phyloP scores from a whole-genome alignment of 2,888 invertebrate genomes.

The Cryptocephalus primarius region DNA sequence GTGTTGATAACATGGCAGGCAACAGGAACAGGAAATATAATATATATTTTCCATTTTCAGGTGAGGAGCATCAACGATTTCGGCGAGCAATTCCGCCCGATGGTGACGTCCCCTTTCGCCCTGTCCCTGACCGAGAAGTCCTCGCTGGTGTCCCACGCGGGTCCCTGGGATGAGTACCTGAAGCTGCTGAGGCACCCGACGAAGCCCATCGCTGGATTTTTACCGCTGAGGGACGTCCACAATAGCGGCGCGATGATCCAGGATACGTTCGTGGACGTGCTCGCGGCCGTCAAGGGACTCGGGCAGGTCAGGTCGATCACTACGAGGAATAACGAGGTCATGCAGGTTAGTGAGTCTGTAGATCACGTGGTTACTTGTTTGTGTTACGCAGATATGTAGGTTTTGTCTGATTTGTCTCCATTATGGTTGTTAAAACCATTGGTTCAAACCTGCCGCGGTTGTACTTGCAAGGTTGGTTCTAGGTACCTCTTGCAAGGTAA shows the following conservation, averaged over 20 bases:
- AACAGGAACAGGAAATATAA: too few relatives aligned
- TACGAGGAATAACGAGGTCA: slow-evolving; percentile 47
- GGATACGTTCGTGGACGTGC: slow-evolving; percentile 49
- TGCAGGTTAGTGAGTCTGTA: slow-evolving; percentile 35
- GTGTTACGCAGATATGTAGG: too few relatives aligned
- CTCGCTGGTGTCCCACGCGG: slow-evolving; percentile 47
- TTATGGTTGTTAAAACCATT: too few relatives aligned
- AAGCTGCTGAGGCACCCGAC: slow-evolving; percentile 52
- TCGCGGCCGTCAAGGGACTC: slow-evolving; percentile 55
- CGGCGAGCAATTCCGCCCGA: slow-evolving; percentile 52
- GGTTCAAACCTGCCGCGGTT: too few relatives aligned
- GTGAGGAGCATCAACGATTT: slow-evolving; percentile 35
- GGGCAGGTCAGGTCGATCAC: slow-evolving; percentile 51
- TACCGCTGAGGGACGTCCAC: slow-evolving; percentile 45
- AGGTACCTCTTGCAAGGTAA: too few relatives aligned
- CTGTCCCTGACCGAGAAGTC: slow-evolving; percentile 53
- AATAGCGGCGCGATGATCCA: slow-evolving; percentile 32
- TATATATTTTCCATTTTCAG: too few relatives aligned
- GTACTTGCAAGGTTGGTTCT: too few relatives aligned
- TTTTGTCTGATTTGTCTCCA: too few relatives aligned
- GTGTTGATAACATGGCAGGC: too few relatives aligned
- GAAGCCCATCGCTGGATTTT: slow-evolving; percentile 46
- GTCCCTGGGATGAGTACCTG: slow-evolving; percentile 40
- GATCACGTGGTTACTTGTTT: too few relatives aligned
- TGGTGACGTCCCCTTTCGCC: slow-evolving; percentile 53